Evolutionary conservation across 2,888 invertebrate genomes (phyloP).

Genomic region (Catonia carolina): DNA sequence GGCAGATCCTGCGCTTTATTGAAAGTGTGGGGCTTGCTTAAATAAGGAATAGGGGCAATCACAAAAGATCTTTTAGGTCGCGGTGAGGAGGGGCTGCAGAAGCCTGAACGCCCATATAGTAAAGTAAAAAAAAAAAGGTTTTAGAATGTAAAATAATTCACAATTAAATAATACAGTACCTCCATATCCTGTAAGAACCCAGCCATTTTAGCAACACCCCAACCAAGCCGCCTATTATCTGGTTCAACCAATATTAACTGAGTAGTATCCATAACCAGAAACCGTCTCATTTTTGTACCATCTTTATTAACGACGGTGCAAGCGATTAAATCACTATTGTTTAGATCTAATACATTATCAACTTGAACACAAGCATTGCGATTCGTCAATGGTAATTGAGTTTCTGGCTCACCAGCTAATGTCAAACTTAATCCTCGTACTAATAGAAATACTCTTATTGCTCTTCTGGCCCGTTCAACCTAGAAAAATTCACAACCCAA

Average conservation of each 20-base stretch:
- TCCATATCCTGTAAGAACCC: constrained; percentile 74
- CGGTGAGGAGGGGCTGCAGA: too few relatives aligned
- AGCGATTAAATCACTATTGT: constrained; percentile 94
- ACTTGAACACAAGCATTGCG: constrained; percentile 83
- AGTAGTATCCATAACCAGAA: constrained; percentile 89
- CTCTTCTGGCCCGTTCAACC: constrained; percentile 80
- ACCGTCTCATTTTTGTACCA: constrained; percentile 82
- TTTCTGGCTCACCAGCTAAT: constrained; percentile 74
- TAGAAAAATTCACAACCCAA: constrained; percentile 40
- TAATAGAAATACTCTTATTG: constrained; percentile 89
- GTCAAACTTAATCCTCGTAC: constrained; percentile 73
- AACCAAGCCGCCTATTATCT: constrained; percentile 87
- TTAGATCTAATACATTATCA: constrained; percentile 91
- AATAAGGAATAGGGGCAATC: too few relatives aligned
- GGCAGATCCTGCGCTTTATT: too few relatives aligned
- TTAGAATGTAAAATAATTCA: too few relatives aligned
- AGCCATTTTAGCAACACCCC: constrained; percentile 96
- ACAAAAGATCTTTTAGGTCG: too few relatives aligned
- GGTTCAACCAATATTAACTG: constrained; percentile 97
- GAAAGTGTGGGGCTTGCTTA: too few relatives aligned
- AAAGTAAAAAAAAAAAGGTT: too few relatives aligned
- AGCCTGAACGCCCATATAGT: too few relatives aligned
- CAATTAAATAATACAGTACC: too few relatives aligned
- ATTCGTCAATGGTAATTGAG: constrained; percentile 82
- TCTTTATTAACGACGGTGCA: constrained; percentile 91